These are phyloP conservation scores for Drosophila sucinea DNA, from an alignment of 1,140 invertebrate genomes.

Conservation along the genomic window DNA sequence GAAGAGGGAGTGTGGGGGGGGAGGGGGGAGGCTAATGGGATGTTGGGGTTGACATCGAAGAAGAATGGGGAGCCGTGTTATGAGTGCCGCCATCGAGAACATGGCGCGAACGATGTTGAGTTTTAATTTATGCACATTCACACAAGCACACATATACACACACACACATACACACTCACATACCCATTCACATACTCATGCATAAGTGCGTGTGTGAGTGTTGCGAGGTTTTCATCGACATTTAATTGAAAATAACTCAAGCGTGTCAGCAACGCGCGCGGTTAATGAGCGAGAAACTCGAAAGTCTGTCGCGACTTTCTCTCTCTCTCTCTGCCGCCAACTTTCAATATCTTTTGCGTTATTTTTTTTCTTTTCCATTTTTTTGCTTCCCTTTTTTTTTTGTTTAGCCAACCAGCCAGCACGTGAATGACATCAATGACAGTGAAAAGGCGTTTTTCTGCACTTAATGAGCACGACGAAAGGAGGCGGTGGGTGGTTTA, in stretches of 20 bases:
- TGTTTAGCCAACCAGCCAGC: slow-evolving; percentile 13
- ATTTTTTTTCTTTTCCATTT: slow-evolving; percentile 6
- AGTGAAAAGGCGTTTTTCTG: slow-evolving; percentile 33
- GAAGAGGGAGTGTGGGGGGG: neutral
- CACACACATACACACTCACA: slow-evolving; percentile 24
- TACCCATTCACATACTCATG: neutral
- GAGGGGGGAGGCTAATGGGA: neutral
- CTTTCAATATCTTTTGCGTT: slow-evolving; percentile 11
- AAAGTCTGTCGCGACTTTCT: slow-evolving; percentile 73
- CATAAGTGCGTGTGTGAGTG: slow-evolving; percentile 36
- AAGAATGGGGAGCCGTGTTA: slow-evolving; percentile 39
- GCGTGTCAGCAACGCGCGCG: slow-evolving; percentile 78
- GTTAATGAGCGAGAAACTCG: slow-evolving; percentile 80
- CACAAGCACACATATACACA: slow-evolving; percentile 15
- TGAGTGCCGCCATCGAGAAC: slow-evolving; percentile 66
- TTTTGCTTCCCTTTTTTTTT: slow-evolving; percentile 31
- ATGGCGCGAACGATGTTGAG: slow-evolving; percentile 46
- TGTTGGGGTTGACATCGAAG: neutral
- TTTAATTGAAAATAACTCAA: slow-evolving; percentile 82
- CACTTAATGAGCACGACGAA: slow-evolving; percentile 24
- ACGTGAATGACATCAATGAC: slow-evolving; percentile 33
- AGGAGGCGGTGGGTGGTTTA: slow-evolving; percentile 1
- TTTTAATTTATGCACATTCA: slow-evolving; percentile 75
- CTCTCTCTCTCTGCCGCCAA: slow-evolving; percentile 4
- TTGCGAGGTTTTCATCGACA: slow-evolving; percentile 76